Conservation (phyloP, 2,888 invertebrate species). For the Limnephilus auricula region DNA sequence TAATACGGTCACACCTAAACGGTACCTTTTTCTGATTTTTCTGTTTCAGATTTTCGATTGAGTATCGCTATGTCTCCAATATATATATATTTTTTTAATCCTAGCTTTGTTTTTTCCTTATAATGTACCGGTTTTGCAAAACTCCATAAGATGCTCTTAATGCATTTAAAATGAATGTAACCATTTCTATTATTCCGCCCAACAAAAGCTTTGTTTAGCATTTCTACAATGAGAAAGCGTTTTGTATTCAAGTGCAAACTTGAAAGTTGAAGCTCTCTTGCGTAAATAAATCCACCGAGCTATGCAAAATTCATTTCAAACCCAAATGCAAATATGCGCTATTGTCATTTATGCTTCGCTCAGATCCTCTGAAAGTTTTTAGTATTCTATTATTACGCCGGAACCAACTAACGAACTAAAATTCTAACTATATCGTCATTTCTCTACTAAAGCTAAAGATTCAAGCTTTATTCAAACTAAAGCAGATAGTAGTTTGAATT, state of each 20-base stretch:
- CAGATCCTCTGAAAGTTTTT: not conserved
- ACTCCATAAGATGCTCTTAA: not conserved
- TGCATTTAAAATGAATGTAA: not conserved
- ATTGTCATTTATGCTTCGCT: not conserved
- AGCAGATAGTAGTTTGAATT: not conserved
- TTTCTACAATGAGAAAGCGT: not conserved
- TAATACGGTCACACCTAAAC: too few species aligned
- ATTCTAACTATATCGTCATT: not conserved
- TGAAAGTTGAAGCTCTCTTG: not conserved
- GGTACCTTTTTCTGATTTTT: too few species aligned
- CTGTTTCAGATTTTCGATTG: too few species aligned
- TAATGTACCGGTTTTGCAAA: not conserved
- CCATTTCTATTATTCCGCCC: not conserved
- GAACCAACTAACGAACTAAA: not conserved
- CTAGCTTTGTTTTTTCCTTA: too few species aligned
- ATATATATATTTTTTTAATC: too few species aligned
- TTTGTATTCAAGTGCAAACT: not conserved
- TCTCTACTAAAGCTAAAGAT: not conserved
- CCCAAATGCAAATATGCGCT: not conserved
- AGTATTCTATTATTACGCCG: not conserved
- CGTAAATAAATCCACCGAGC: not conserved
- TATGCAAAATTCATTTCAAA: not conserved
- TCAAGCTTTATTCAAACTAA: not conserved
- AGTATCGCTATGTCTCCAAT: too few species aligned
- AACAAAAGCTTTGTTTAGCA: not conserved